These are phyloP conservation scores for Aproaerema taeniolella DNA, from an alignment of 2,888 invertebrate genomes.

Conservation along the genomic window DNA sequence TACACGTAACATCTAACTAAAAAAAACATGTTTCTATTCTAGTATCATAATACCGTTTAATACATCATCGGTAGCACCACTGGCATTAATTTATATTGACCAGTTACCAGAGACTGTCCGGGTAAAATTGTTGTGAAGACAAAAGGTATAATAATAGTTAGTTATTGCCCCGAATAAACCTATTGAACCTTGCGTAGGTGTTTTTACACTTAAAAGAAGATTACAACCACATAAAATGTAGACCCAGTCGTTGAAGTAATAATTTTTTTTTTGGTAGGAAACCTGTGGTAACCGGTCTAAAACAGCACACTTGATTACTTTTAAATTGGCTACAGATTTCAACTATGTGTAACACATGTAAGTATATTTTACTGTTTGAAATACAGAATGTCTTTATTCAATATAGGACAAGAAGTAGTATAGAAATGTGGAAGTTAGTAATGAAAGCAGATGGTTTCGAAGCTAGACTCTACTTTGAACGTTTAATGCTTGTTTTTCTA, in stretches of 20 bases:
- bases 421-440: constrained; percentile 45
- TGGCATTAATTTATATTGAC: constrained; percentile 11
- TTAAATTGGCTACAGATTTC: not conserved
- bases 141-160: too few species aligned
- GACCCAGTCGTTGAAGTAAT: too few species aligned
- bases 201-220: too few species aligned
- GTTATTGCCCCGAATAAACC: too few species aligned
- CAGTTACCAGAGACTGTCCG: not conserved
- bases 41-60: constrained; percentile 16
- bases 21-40: constrained; percentile 30
- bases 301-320: too few species aligned
- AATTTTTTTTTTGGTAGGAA: too few species aligned
- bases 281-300: too few species aligned
- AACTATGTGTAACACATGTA: not conserved
- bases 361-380: not conserved
- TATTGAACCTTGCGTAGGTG: too few species aligned
- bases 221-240: too few species aligned
- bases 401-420: too few species aligned
- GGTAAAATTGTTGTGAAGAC: not conserved
- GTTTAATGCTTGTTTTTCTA: constrained; percentile 18
- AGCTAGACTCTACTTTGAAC: constrained; percentile 12
- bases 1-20: constrained; percentile 35
- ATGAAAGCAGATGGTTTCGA: constrained; percentile 35
- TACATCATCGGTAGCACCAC: constrained; percentile 26
- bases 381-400: not conserved